Evolutionary conservation across 2,113 vertebrate species (phyloP).

Genomic region (Hippocampus abdominalis): DNA sequence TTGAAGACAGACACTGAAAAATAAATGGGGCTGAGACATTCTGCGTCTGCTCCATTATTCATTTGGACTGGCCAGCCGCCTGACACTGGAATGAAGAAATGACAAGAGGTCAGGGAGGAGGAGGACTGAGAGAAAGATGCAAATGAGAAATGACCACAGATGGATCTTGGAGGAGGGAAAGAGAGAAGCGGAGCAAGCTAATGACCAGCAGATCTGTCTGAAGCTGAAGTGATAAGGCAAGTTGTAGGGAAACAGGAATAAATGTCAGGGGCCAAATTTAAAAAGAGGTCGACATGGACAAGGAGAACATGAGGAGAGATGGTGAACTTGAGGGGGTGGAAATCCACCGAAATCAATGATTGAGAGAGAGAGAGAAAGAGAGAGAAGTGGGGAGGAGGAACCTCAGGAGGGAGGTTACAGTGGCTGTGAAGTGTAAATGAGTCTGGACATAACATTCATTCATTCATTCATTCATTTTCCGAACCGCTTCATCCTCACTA

Average conservation of each 20-base stretch:
- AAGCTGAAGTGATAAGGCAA: slow-evolving; percentile 1
- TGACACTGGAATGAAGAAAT: slow-evolving; percentile 42
- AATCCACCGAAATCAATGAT: slow-evolving; percentile 24
- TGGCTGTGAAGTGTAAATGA: slow-evolving; percentile 28
- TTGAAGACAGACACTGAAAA: slow-evolving; percentile 7
- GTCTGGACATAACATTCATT: slow-evolving; percentile 28
- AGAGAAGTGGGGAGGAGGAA: not conserved
- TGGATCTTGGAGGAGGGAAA: not conserved
- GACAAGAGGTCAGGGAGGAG: slow-evolving; percentile 42
- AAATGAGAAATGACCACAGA: slow-evolving; percentile 18
- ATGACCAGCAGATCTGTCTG: slow-evolving; percentile 9
- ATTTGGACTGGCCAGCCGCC: slow-evolving; percentile 28
- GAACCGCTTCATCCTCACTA: too few relatives aligned
- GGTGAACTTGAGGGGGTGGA: slow-evolving; percentile 2
- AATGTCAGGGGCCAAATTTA: not conserved
- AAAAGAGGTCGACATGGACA: not conserved
- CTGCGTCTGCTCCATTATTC: slow-evolving; percentile 52
- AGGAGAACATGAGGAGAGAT: slow-evolving; percentile 12
- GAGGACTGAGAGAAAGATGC: slow-evolving; percentile 16
- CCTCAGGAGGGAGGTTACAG: slow-evolving; percentile 23
- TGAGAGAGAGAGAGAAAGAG: not conserved
- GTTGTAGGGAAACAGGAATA: slow-evolving; percentile 4
- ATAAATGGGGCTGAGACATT: slow-evolving; percentile 15
- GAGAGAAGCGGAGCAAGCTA: slow-evolving; percentile 6
- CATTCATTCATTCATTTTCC: too few relatives aligned